Conservation (phyloP, 2,888 invertebrate species). For the Xestoiulus laeticollis region DNA sequence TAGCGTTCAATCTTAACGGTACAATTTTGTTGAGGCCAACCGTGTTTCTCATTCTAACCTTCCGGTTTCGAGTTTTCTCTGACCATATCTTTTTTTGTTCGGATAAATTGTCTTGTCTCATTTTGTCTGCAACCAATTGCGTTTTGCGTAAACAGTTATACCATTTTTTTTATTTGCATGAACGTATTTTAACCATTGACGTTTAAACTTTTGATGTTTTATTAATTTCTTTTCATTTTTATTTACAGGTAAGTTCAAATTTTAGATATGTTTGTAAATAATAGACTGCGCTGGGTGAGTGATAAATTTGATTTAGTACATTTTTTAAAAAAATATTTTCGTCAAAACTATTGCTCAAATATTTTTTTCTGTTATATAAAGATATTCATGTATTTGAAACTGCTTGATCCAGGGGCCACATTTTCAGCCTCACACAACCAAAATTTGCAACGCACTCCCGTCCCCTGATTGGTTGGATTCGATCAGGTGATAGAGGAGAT, state of each 20-base stretch:
- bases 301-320: no score
- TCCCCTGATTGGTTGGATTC: no score
- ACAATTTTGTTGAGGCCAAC: constrained; percentile 6
- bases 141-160: neutral
- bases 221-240: neutral
- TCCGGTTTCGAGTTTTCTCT: neutral
- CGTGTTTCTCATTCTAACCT: neutral
- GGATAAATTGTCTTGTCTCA: no score
- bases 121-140: neutral
- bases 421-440: no score
- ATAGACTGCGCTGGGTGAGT: no score
- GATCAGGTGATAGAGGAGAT: no score
- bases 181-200: neutral
- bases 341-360: no score
- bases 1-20: neutral
- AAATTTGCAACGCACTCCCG: no score
- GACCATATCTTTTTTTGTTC: neutral
- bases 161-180: neutral
- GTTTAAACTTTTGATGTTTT: neutral
- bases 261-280: neutral
- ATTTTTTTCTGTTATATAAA: no score
- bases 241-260: neutral
- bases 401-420: no score
- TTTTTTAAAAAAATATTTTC: no score
- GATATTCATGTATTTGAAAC: no score